These are phyloP conservation scores for Caenorhabditis japonica DNA, from an alignment of 2,888 invertebrate species.

Conservation along the genomic window DNA sequence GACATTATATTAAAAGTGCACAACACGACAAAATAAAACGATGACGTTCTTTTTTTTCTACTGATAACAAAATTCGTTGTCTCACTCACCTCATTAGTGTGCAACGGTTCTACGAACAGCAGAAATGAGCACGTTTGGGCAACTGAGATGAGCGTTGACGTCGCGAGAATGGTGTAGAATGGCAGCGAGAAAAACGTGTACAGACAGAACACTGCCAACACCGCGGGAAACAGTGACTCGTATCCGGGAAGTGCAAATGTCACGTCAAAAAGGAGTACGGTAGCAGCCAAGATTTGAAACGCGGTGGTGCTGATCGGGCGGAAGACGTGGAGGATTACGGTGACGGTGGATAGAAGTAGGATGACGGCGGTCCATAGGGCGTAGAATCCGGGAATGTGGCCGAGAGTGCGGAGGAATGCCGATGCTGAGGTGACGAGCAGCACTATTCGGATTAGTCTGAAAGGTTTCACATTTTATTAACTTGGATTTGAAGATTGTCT, in stretches of 20 bases:
- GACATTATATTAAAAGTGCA: too few species aligned
- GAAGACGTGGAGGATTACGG: conserved; percentile 36
- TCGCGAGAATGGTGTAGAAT: conserved; percentile 34
- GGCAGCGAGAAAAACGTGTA: conserved; percentile 67
- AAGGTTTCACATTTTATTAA: conserved; percentile 2
- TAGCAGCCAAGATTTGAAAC: conserved; percentile 28
- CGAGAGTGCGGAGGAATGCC: conserved; percentile 50
- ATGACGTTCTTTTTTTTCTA: too few species aligned
- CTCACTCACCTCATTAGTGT: conserved; percentile 53
- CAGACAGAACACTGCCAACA: conserved; percentile 62
- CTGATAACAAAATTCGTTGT: too few species aligned
- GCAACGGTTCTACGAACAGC: conserved; percentile 44
- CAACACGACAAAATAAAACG: too few species aligned
- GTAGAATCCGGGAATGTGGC: conserved; percentile 41
- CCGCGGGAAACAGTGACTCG: conserved; percentile 66
- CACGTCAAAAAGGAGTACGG: conserved; percentile 38
- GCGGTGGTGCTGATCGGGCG: conserved; percentile 13
- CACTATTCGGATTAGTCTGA: conserved; percentile 39
- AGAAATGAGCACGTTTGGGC: conserved; percentile 46
- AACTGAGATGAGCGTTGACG: conserved; percentile 37
- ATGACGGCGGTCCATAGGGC: conserved; percentile 37
- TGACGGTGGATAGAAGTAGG: conserved; percentile 37
- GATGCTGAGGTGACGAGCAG: conserved; percentile 47
- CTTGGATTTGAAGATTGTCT: too few species aligned
- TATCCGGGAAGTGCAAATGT: conserved; percentile 49